These are phyloP conservation scores for Otolemur crassicaudatus DNA, from an alignment of 2,797 vertebrate species.

Conservation along the genomic window DNA sequence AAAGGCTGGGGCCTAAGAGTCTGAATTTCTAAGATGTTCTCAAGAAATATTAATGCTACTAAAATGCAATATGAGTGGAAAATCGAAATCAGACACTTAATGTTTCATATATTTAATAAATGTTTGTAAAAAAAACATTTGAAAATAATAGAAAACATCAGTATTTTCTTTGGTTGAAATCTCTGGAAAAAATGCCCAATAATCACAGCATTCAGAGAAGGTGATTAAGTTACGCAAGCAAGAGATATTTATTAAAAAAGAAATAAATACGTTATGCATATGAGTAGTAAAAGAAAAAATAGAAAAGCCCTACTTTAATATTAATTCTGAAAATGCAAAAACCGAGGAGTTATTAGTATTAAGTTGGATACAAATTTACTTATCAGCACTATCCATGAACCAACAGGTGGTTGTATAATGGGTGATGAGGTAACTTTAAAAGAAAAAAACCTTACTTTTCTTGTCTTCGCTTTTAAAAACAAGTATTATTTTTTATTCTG, in stretches of 20 bases:
- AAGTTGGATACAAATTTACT: not conserved
- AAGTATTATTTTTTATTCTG: not conserved
- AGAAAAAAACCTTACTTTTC: not conserved
- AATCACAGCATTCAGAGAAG: conserved; percentile 22
- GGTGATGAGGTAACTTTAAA: not conserved
- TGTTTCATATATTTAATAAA: not conserved
- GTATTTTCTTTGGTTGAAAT: not conserved
- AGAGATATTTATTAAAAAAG: not conserved
- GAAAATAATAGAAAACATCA: not conserved
- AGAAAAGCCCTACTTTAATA: not conserved
- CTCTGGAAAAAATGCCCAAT: not conserved
- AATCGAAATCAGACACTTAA: not conserved
- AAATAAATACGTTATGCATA: not conserved
- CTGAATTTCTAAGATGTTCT: not conserved
- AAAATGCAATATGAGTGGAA: not conserved
- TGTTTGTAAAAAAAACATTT: not conserved
- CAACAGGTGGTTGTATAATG: not conserved
- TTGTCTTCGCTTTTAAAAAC: not conserved
- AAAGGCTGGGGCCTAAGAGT: not conserved
- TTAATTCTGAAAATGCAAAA: not conserved
- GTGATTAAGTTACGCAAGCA: not conserved
- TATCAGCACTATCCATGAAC: not conserved
- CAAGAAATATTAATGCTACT: not conserved
- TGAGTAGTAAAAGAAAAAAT: not conserved
- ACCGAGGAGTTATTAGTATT: not conserved